Percentiles rank a stretch among this genome's conserved stretches.
Evolutionary conservation across 1,140 invertebrate species (phyloP).

Genomic region (Phymorhynchus buccinoides): DNA sequence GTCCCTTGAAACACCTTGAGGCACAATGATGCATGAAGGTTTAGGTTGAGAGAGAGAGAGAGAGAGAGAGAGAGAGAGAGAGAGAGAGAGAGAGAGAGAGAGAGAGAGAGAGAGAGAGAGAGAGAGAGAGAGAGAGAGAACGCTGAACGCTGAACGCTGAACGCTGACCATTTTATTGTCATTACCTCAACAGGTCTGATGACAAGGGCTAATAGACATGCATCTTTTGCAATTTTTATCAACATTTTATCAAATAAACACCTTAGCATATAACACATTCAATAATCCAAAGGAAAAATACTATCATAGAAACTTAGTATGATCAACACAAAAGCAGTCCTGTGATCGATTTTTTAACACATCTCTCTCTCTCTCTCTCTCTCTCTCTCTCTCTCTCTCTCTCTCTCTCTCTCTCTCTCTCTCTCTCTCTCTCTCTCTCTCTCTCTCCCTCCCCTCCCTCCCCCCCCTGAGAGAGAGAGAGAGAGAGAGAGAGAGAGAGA

Average conservation of each 20-base stretch:
- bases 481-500: neutral
- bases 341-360: too few species aligned
- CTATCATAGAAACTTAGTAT: too few species aligned
- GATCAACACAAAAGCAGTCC: too few species aligned
- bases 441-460: neutral
- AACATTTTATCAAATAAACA: too few species aligned
- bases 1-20: too few species aligned
- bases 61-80: constrained; percentile 1
- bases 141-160: neutral
- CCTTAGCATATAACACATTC: too few species aligned
- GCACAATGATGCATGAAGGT: neutral
- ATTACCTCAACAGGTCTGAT: too few species aligned
- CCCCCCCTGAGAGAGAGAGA: constrained; percentile 10
- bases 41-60: neutral
- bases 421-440: neutral
- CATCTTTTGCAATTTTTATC: too few species aligned
- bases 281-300: too few species aligned
- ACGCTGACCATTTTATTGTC: too few species aligned
- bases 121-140: neutral
- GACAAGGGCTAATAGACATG: too few species aligned
- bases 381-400: neutral
- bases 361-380: neutral
- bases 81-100: constrained; percentile 24
- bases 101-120: constrained; percentile 18
- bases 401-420: too few species aligned